These are phyloP conservation scores for Istiophorus platypterus DNA, from an alignment of 2,113 vertebrate genomes.

Conservation along the genomic window DNA sequence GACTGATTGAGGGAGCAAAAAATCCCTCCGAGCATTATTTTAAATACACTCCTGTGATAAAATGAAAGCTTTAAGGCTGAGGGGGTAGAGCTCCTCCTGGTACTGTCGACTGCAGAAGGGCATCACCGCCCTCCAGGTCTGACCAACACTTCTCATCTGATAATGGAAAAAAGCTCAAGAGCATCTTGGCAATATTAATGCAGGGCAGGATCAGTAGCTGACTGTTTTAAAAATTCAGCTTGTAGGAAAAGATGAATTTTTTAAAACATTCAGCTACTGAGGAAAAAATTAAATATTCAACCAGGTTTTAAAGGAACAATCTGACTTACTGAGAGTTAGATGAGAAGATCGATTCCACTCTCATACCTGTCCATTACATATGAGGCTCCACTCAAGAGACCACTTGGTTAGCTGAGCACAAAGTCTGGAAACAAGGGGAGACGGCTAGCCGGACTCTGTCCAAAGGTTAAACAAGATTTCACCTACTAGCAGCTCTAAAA, in stretches of 20 bases:
- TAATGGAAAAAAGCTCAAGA: conserved; percentile 17
- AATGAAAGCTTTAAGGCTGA: conserved; percentile 55
- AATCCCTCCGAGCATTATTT: conserved; percentile 62
- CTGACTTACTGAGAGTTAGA: not conserved
- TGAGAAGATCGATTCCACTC: not conserved
- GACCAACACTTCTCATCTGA: conserved; percentile 18
- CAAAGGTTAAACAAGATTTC: not conserved
- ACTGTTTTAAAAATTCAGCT: too few species aligned
- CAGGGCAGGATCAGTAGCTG: conserved; percentile 15
- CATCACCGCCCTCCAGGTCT: conserved; percentile 26
- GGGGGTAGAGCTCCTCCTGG: conserved; percentile 40
- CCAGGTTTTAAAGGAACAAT: not conserved
- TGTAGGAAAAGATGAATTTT: not conserved
- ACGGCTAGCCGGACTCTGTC: too few species aligned
- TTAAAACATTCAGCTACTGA: conserved; percentile 1
- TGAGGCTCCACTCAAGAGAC: not conserved
- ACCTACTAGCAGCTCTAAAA: not conserved
- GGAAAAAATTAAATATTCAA: conserved; percentile 8
- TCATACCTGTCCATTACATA: not conserved
- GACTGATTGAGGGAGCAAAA: conserved; percentile 63
- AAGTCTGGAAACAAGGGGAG: not conserved
- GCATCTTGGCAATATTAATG: conserved; percentile 32
- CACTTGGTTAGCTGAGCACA: too few species aligned
- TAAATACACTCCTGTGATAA: conserved; percentile 66
- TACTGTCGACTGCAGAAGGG: conserved; percentile 9